A percentile compares a stretch with the other conserved stretches of the same genome.
These are phyloP conservation scores for Oryzaephilus surinamensis DNA, from an alignment of 1,140 invertebrate genomes.

Conservation along the genomic window DNA sequence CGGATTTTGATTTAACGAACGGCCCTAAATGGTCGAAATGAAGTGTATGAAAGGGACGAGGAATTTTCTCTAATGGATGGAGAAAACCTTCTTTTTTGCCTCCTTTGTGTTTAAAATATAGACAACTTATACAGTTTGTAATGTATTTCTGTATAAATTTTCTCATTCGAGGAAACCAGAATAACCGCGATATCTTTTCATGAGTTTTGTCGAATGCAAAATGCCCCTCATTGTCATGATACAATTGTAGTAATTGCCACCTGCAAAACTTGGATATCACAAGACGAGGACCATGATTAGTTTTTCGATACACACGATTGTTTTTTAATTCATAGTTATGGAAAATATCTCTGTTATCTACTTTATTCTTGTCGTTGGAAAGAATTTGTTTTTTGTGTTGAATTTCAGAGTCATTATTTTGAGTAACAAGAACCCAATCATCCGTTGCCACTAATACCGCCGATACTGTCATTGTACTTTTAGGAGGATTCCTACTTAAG, in stretches of 20 bases:
- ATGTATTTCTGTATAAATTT: slow-evolving; percentile 13
- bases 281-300: not conserved
- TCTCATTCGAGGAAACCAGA: slow-evolving; percentile 10
- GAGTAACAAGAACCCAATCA: slow-evolving; percentile 7
- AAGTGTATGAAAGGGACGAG: slow-evolving; percentile 4
- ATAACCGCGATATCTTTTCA: slow-evolving; percentile 4
- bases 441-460: slow-evolving; percentile 1
- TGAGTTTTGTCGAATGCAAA: not conserved
- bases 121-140: slow-evolving; percentile 5
- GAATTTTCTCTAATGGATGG: slow-evolving; percentile 8
- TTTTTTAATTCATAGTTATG: slow-evolving; percentile 3
- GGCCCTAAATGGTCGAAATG: slow-evolving; percentile 15
- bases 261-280: slow-evolving; percentile 1
- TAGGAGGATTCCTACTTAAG: slow-evolving; percentile 6
- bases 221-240: slow-evolving; percentile 12
- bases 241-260: slow-evolving; percentile 7
- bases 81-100: slow-evolving; percentile 8
- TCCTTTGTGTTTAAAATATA: slow-evolving; percentile 1
- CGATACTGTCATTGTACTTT: not conserved
- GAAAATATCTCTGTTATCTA: slow-evolving; percentile 4
- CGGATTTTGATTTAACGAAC: not conserved
- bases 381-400: not conserved
- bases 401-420: slow-evolving; percentile 2
- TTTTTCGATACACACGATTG: slow-evolving; percentile 5
- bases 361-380: not conserved